These are phyloP conservation scores for Crotalus viridis DNA, from an alignment of 2,113 vertebrate species.

Conservation along the genomic window DNA sequence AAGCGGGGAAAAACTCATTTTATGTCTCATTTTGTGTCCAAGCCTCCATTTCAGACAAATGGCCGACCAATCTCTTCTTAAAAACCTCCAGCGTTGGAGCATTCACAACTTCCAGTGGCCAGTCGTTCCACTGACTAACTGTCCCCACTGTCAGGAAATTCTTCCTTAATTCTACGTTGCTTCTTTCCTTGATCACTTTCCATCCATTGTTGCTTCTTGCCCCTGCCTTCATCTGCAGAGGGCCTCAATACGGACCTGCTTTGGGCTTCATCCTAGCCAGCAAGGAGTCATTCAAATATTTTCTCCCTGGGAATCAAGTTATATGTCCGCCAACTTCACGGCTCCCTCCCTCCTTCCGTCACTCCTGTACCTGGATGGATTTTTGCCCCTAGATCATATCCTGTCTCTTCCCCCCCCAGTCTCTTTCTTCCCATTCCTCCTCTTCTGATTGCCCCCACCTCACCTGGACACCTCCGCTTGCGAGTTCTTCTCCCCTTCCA, in stretches of 20 bases:
- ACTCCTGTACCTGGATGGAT: background rate
- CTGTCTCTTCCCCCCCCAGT: background rate
- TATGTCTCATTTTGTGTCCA: no score
- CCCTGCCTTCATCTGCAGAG: background rate
- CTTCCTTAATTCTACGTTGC: background rate
- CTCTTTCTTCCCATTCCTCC: background rate
- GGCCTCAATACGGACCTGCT: no score
- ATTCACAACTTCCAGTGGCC: no score
- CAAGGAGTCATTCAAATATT: background rate
- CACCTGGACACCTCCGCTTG: slow-evolving; percentile 91
- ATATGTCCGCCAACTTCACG: background rate
- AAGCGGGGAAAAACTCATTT: background rate
- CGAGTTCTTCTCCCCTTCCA: slow-evolving; percentile 89
- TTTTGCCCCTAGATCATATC: slow-evolving; percentile 20
- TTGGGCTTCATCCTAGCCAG: background rate
- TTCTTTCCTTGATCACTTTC: background rate
- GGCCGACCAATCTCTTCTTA: no score
- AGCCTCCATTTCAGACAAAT: no score
- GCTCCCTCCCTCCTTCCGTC: background rate
- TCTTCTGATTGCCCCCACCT: slow-evolving; percentile 36
- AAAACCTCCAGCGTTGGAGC: no score
- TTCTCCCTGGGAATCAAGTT: background rate
- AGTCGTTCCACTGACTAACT: no score
- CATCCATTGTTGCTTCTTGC: no score
- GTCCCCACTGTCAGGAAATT: no score